Conservation (phyloP, 2,888 invertebrate genomes). For the Agrochola lychnidis region DNA sequence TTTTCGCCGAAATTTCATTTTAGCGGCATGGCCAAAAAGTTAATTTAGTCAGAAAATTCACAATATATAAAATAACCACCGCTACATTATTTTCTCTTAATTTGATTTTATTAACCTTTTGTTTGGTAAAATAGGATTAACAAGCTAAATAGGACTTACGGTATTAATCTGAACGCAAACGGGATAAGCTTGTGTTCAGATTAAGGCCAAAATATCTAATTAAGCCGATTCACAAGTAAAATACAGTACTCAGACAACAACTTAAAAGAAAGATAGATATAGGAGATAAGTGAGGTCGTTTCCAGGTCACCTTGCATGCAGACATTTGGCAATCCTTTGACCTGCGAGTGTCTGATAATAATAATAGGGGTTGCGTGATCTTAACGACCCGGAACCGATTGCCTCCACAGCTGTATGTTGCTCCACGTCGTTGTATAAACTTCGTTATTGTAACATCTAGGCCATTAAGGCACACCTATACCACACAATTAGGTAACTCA, state of each 20-base stretch:
- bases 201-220: slow-evolving; percentile 28
- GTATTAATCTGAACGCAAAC: slow-evolving; percentile 32
- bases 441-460: slow-evolving; percentile 35
- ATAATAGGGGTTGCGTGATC: slow-evolving; percentile 58
- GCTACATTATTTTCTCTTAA: slow-evolving; percentile 31
- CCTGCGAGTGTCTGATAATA: slow-evolving; percentile 53
- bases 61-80: slow-evolving; percentile 8
- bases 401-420: slow-evolving; percentile 18
- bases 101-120: slow-evolving; percentile 48
- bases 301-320: slow-evolving; percentile 67
- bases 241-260: slow-evolving; percentile 25
- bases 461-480: slow-evolving; percentile 34
- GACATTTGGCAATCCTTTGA: slow-evolving; percentile 71
- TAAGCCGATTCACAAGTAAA: slow-evolving; percentile 40
- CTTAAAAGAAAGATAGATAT: slow-evolving; percentile 38
- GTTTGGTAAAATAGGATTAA: slow-evolving; percentile 50
- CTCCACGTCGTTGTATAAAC: slow-evolving; percentile 31
- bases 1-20: slow-evolving; percentile 27
- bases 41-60: slow-evolving; percentile 48
- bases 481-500: slow-evolving; percentile 21
- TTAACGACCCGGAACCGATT: slow-evolving; percentile 54
- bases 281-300: slow-evolving; percentile 59
- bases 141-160: slow-evolving; percentile 22
- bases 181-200: slow-evolving; percentile 23
- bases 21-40: slow-evolving; percentile 26